phyloP scores from a whole-genome alignment of 2,113 vertebrate species.

The Dasyprocta punctata region DNA sequence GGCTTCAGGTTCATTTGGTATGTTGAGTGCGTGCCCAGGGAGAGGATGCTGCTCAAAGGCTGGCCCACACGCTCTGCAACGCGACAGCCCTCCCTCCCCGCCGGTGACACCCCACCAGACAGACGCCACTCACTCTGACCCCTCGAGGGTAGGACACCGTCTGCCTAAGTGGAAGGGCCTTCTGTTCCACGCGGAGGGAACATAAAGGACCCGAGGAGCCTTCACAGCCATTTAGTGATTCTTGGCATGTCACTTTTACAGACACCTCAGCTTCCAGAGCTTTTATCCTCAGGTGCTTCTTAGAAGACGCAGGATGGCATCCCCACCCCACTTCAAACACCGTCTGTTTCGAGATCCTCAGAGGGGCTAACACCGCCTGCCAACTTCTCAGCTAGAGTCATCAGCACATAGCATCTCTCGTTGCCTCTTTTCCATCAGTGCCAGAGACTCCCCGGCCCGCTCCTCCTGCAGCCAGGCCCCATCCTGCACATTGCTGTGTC shows the following conservation, averaged over 20 bases:
- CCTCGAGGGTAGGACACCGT: constrained; percentile 66
- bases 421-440: constrained; percentile 48
- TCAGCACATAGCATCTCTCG: neutral
- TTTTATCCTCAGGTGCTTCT: constrained; percentile 82
- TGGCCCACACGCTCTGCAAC: constrained; percentile 52
- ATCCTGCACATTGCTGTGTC: neutral
- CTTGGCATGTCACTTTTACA: constrained; percentile 76
- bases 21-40: constrained; percentile 73
- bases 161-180: constrained; percentile 64
- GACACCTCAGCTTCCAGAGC: constrained; percentile 80
- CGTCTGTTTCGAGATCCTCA: constrained; percentile 74
- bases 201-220: constrained; percentile 73
- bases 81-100: constrained; percentile 53
- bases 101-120: constrained; percentile 74
- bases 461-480: constrained; percentile 55
- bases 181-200: constrained; percentile 39
- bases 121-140: constrained; percentile 79
- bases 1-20: constrained; percentile 79
- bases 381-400: constrained; percentile 72
- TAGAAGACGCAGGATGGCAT: constrained; percentile 72
- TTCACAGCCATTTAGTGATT: constrained; percentile 77
- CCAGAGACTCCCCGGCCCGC: neutral
- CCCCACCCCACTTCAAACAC: constrained; percentile 79
- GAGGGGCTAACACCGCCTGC: constrained; percentile 72
- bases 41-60: constrained; percentile 59